Conservation (phyloP, 2,888 invertebrate species). For the Anticlea derivata region DNA sequence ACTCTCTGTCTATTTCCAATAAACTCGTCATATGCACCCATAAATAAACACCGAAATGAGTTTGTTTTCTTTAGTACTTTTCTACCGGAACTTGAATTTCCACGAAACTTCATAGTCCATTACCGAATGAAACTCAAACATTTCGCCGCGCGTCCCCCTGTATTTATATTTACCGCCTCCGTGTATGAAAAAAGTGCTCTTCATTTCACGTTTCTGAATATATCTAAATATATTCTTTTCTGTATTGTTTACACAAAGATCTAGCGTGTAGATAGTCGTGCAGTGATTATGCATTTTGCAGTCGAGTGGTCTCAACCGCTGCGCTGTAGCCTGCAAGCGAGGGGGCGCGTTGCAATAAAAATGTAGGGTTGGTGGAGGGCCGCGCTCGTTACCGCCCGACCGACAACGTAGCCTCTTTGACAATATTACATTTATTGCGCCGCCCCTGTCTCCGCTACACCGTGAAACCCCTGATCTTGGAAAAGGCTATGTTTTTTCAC, state of each 20-base stretch:
- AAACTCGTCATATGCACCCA: constrained; percentile 19
- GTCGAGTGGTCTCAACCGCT: constrained; percentile 62
- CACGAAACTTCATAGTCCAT: constrained; percentile 31
- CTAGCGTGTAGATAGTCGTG: constrained; percentile 49
- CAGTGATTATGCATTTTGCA: constrained; percentile 74
- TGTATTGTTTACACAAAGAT: constrained; percentile 62
- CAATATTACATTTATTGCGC: constrained; percentile 69
- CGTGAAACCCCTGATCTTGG: constrained; percentile 37
- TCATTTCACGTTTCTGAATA: constrained; percentile 21
- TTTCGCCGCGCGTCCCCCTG: constrained; percentile 27
- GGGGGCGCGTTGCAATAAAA: constrained; percentile 68
- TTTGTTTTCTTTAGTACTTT: constrained; percentile 32
- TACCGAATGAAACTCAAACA: constrained; percentile 30
- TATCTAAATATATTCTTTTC: constrained; percentile 26
- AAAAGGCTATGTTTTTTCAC: constrained; percentile 15
- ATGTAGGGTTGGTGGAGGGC: constrained; percentile 55
- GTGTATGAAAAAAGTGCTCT: constrained; percentile 25
- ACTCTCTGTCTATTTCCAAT: constrained; percentile 27
- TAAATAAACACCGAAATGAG: constrained; percentile 29
- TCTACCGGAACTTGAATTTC: constrained; percentile 33
- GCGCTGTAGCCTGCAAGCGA: constrained; percentile 41
- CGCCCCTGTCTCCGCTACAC: constrained; percentile 56
- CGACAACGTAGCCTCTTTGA: constrained; percentile 59
- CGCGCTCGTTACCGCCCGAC: constrained; percentile 47
- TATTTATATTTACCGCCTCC: constrained; percentile 24